Base-by-base conservation (phyloP, 30 jellyfish, hydroid and myxozoan species). In the Aurelia coerulea region DNA sequence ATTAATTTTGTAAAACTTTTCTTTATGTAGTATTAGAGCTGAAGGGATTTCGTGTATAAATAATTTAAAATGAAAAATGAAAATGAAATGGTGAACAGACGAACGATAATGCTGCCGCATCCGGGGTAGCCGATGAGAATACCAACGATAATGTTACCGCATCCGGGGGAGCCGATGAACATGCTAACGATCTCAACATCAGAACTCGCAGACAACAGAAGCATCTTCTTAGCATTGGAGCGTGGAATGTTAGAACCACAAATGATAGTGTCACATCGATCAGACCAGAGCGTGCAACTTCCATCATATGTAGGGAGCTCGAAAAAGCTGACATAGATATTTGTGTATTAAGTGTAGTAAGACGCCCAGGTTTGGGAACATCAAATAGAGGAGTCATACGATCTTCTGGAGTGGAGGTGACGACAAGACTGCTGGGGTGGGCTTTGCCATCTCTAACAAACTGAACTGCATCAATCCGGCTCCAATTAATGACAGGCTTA, bases 231-330 rank as follows among this genome's bases (percentile, higher is more conserved):
- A 62, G 29, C 37, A 53, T 68, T 34, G 80, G 79, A 35, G 78
- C 78, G 46, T 68, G 89, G 89, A 68, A 82, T 64, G 92, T 82
- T 15, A 41, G 92, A 52, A 82, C 89, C 7, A 68, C 89, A 34
- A 68, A 67, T 82, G 92, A 82, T 79, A 82, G 78, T 82, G 64
- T 12, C 16, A 79, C 74, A 68, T 80, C 90, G 66, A 72, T 62
- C 60, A 31, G 81, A 16, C 89, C 92, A 67, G 92, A 82, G 54
- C 76, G 92, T 18, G 66, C 78, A 34, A 82, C 77, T 23, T 90
- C 92, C 42, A 82, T 67, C 78, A 82, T 82, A 68, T 68, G 39
- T 23, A 19, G 42, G 15, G 92, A 82, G 29, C 80, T 82, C 15
- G 79, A 46, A 33, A 68, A 49, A 17, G 80, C 89, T 46, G 31